phyloP scores from a whole-genome alignment of 2,797 vertebrate species.

The Propithecus perrieri region DNA sequence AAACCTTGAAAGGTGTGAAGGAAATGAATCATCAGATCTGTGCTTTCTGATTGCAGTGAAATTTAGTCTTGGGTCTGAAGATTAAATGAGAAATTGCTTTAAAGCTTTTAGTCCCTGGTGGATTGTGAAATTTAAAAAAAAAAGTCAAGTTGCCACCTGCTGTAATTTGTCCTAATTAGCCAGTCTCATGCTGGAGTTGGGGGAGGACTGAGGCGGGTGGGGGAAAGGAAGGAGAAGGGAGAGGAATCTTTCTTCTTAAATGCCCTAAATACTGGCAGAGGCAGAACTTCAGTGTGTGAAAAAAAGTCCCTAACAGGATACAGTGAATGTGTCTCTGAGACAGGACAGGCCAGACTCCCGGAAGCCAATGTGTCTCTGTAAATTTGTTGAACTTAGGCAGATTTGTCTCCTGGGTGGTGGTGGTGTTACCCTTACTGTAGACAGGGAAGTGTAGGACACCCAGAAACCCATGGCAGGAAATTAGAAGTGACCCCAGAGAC shows the following conservation, averaged over 20 bases:
- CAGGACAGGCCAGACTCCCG: not conserved
- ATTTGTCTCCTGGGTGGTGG: not conserved
- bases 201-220: not conserved
- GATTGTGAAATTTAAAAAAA: constrained; percentile 60
- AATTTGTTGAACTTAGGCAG: not conserved
- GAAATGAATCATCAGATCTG: constrained; percentile 71
- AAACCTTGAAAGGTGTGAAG: constrained; percentile 66
- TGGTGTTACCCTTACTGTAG: not conserved
- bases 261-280: constrained; percentile 46
- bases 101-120: constrained; percentile 71
- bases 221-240: not conserved
- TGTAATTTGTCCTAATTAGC: constrained; percentile 80
- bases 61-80: constrained; percentile 71
- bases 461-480: not conserved
- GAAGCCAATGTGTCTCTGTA: not conserved
- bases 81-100: constrained; percentile 78
- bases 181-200: constrained; percentile 38
- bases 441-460: not conserved
- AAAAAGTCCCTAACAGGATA: not conserved
- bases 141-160: constrained; percentile 73
- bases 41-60: constrained; percentile 72
- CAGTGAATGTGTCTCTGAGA: not conserved
- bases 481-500: not conserved
- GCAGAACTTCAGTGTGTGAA: not conserved
- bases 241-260: constrained; percentile 19